Percentiles rank a stretch among this genome's conserved stretches.
Conservation (phyloP, 2,113 vertebrate species). For the Polypterus senegalus region DNA sequence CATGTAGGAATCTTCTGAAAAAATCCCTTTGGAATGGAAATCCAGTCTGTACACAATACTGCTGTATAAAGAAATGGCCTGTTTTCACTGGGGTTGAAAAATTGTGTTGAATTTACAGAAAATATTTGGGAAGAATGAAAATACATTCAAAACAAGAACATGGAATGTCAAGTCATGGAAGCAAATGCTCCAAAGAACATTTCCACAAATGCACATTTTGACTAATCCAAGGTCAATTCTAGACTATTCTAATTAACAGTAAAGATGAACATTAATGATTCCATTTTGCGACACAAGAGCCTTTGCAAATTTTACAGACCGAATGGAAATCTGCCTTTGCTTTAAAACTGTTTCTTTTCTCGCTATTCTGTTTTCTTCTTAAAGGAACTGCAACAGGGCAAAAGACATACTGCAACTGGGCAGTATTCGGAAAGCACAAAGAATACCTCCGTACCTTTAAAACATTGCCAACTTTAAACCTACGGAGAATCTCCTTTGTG, state of each 20-base stretch:
- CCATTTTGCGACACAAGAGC: constrained; percentile 25
- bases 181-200: not conserved
- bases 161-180: not conserved
- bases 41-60: not conserved
- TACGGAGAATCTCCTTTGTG: constrained; percentile 13
- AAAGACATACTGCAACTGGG: not conserved
- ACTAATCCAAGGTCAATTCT: constrained; percentile 23
- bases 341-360: constrained; percentile 26
- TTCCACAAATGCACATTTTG: constrained; percentile 13
- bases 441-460: not conserved
- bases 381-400: constrained; percentile 8
- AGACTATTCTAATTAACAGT: constrained; percentile 17
- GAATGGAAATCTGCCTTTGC: constrained; percentile 34
- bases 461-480: constrained; percentile 16
- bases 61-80: constrained; percentile 4
- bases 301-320: constrained; percentile 29
- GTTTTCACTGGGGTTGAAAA: not conserved
- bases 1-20: constrained; percentile 55
- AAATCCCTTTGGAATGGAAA: not conserved
- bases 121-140: not conserved
- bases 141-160: not conserved
- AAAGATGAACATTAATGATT: not conserved
- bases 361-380: constrained; percentile 13
- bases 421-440: not conserved
- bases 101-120: not conserved